Percentiles rank a stretch among this genome's conserved stretches.
phyloP scores from a whole-genome alignment of 2,797 vertebrate species.

The Echeneis naucrates region DNA sequence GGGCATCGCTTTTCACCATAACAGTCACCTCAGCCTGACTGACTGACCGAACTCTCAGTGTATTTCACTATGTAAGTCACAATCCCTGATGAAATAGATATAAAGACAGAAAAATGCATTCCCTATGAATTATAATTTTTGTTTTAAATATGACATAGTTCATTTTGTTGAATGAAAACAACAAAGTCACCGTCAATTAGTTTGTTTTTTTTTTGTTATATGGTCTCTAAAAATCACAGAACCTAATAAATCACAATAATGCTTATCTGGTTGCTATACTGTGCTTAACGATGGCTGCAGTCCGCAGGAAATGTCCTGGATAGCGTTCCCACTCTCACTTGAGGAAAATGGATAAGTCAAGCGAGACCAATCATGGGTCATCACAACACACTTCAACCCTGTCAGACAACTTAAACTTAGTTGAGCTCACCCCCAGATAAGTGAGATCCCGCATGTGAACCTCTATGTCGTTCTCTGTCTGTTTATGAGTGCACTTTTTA shows the following conservation, averaged over 20 bases:
- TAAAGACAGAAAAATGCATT: slow-evolving; percentile 23
- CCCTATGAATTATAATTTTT: no score
- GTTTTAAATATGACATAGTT: no score
- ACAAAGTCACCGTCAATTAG: no score
- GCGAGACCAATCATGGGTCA: slow-evolving; percentile 65
- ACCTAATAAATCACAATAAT: not conserved
- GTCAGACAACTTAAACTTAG: slow-evolving; percentile 50
- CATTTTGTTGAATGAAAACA: not conserved
- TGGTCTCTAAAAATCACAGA: not conserved
- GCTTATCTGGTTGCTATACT: not conserved
- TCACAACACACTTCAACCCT: slow-evolving; percentile 71
- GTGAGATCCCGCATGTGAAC: slow-evolving; percentile 17
- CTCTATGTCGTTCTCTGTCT: not conserved
- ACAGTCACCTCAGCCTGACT: slow-evolving; percentile 21
- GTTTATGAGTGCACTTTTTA: not conserved
- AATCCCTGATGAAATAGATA: slow-evolving; percentile 1
- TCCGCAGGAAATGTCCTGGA: not conserved
- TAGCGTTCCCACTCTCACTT: slow-evolving; percentile 47
- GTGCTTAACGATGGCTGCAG: not conserved
- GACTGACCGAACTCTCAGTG: slow-evolving; percentile 24
- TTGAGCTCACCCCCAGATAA: slow-evolving; percentile 52
- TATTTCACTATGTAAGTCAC: slow-evolving; percentile 5
- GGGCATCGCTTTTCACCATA: slow-evolving; percentile 66
- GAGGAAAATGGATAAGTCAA: slow-evolving; percentile 63
- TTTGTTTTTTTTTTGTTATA: not conserved